A percentile compares a stretch with the other conserved stretches of the same genome.
These are phyloP conservation scores for Lissonota sp. DNA, from an alignment of 2,888 invertebrate species.

Conservation along the genomic window DNA sequence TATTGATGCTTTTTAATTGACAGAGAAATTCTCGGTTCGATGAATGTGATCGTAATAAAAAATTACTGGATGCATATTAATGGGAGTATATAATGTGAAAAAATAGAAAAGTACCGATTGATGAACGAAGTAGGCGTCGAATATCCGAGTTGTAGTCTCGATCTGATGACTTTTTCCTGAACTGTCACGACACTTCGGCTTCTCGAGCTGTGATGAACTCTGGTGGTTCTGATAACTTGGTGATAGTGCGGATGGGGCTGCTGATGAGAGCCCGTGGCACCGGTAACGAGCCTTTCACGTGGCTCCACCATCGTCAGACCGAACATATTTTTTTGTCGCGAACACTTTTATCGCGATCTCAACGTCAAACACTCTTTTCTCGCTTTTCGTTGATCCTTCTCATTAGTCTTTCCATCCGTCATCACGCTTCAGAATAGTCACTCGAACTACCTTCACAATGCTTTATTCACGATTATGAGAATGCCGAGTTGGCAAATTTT, in stretches of 20 bases:
- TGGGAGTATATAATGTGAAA: no score
- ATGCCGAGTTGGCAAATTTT: not conserved
- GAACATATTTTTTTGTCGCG: slow-evolving; percentile 70
- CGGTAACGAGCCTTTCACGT: slow-evolving; percentile 75
- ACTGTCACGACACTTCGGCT: slow-evolving; percentile 81
- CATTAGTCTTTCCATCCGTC: slow-evolving; percentile 20
- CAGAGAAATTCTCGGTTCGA: no score
- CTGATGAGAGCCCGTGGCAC: slow-evolving; percentile 59
- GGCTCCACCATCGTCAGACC: slow-evolving; percentile 79
- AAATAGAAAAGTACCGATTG: slow-evolving; percentile 77
- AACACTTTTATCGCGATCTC: slow-evolving; percentile 56
- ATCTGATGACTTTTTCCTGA: slow-evolving; percentile 82
- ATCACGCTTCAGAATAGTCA: slow-evolving; percentile 6
- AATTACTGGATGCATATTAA: no score
- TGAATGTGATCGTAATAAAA: no score
- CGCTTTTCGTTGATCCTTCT: not conserved
- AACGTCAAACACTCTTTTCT: slow-evolving; percentile 28
- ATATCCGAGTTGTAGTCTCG: slow-evolving; percentile 82
- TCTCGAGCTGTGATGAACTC: slow-evolving; percentile 80
- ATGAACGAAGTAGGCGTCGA: slow-evolving; percentile 82
- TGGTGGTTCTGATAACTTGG: slow-evolving; percentile 80
- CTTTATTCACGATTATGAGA: not conserved
- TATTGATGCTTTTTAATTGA: not conserved
- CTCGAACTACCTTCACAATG: not conserved
- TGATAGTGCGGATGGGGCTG: slow-evolving; percentile 77